These are phyloP conservation scores for Calephelis virginiensis DNA, from an alignment of 1,140 invertebrate genomes.

Conservation along the genomic window DNA sequence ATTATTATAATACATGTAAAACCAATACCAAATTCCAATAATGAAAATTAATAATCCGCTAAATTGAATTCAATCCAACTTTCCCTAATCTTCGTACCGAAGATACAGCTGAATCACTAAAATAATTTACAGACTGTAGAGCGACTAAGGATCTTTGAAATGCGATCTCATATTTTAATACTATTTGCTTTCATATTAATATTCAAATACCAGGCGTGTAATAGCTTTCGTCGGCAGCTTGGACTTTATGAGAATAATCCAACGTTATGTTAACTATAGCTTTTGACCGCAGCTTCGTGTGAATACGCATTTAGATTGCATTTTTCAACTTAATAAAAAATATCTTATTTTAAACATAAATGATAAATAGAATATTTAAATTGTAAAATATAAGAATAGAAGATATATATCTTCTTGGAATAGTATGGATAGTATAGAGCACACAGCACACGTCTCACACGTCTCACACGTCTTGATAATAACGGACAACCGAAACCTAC, in stretches of 20 bases:
- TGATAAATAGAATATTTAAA: too few relatives aligned
- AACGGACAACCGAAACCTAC: too few relatives aligned
- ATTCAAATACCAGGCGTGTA: not conserved
- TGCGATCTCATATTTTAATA: constrained; percentile 21
- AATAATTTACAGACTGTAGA: constrained; percentile 50
- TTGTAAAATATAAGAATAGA: too few relatives aligned
- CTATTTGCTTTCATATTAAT: constrained; percentile 18
- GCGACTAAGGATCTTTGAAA: constrained; percentile 18
- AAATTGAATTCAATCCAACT: constrained; percentile 74
- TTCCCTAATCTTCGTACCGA: constrained; percentile 52
- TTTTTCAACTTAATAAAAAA: too few relatives aligned
- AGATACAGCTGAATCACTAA: constrained; percentile 42
- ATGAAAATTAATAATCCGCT: constrained; percentile 74
- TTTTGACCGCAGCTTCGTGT: too few relatives aligned
- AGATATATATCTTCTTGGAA: too few relatives aligned
- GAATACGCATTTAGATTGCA: too few relatives aligned
- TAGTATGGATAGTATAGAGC: too few relatives aligned
- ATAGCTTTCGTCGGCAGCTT: constrained; percentile 2
- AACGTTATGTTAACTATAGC: not conserved
- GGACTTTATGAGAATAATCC: not conserved
- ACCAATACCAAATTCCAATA: constrained; percentile 62
- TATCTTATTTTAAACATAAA: too few relatives aligned
- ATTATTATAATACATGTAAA: constrained; percentile 27
- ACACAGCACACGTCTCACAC: too few relatives aligned
- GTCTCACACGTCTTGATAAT: too few relatives aligned